Conservation (phyloP, 1,140 invertebrate genomes). For the Tenebrio molitor region DNA sequence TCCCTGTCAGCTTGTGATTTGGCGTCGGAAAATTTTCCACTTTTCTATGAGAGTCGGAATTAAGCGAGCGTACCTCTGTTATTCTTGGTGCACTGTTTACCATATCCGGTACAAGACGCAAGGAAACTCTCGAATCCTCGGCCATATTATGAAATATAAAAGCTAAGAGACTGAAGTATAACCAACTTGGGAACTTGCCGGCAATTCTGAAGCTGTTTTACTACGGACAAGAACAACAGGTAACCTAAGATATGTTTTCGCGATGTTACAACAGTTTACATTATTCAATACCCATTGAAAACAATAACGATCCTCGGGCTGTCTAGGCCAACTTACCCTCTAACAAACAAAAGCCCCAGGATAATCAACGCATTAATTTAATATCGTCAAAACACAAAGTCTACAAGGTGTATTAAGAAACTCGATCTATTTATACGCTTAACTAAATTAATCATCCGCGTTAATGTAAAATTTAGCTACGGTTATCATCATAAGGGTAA, state of each 20-base stretch:
- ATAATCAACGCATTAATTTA: conserved; percentile 43
- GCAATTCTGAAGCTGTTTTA: conserved; percentile 29
- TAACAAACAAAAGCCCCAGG: conserved; percentile 36
- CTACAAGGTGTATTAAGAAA: conserved; percentile 25
- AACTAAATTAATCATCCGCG: conserved; percentile 15
- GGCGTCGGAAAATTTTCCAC: background rate
- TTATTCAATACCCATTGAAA: conserved; percentile 44
- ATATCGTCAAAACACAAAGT: conserved; percentile 41
- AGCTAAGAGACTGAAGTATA: conserved; percentile 39
- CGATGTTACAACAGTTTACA: conserved; percentile 36
- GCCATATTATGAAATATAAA: conserved; percentile 44
- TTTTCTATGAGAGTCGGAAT: background rate
- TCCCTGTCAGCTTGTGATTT: background rate
- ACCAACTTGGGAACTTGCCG: conserved; percentile 33
- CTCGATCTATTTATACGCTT: conserved; percentile 26
- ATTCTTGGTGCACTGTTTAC: conserved; percentile 7
- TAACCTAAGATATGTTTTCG: conserved; percentile 42
- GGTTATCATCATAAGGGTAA: conserved; percentile 5
- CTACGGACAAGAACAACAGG: conserved; percentile 36
- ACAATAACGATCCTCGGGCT: conserved; percentile 31
- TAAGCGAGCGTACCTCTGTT: background rate
- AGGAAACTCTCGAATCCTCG: conserved; percentile 23
- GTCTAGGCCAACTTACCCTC: conserved; percentile 14
- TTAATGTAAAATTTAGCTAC: conserved; percentile 6
- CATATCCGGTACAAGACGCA: conserved; percentile 30